phyloP scores from a whole-genome alignment of 1,140 invertebrate genomes.

The Calycopis cecrops region DNA sequence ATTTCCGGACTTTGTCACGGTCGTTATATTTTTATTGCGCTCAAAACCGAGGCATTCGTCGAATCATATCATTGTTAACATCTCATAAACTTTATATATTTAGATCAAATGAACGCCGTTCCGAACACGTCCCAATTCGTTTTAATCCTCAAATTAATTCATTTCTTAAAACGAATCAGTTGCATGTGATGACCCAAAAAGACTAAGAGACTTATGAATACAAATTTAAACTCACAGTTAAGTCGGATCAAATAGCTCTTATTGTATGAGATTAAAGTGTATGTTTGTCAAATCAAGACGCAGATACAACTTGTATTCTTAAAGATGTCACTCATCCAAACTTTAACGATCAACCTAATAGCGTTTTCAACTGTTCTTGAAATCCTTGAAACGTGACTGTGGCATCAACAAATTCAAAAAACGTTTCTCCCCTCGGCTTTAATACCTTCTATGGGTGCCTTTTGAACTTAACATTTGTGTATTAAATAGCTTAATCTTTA shows the following conservation, averaged over 20 bases:
- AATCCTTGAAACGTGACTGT: constrained; percentile 70
- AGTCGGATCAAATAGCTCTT: constrained; percentile 18
- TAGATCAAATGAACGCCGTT: constrained; percentile 29
- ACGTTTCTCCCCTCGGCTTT: constrained; percentile 57
- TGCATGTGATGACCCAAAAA: constrained; percentile 59
- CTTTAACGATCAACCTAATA: constrained; percentile 72
- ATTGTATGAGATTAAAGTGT: constrained; percentile 16
- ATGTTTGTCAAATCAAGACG: not conserved
- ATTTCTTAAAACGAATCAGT: constrained; percentile 60
- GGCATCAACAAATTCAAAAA: constrained; percentile 67
- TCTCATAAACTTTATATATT: constrained; percentile 18
- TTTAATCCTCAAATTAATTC: constrained; percentile 56
- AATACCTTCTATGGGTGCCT: constrained; percentile 53
- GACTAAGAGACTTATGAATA: constrained; percentile 49
- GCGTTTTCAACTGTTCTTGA: constrained; percentile 69
- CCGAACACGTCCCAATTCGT: constrained; percentile 43
- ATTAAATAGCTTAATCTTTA: constrained; percentile 42
- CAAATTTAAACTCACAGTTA: constrained; percentile 31
- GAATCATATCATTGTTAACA: constrained; percentile 15
- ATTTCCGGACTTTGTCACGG: not conserved
- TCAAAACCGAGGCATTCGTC: not conserved
- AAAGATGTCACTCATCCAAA: constrained; percentile 72
- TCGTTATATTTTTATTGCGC: not conserved
- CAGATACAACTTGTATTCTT: constrained; percentile 31
- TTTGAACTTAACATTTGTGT: constrained; percentile 50